These are phyloP conservation scores for Jacana jacana DNA, from an alignment of 2,113 vertebrate genomes.

Conservation along the genomic window DNA sequence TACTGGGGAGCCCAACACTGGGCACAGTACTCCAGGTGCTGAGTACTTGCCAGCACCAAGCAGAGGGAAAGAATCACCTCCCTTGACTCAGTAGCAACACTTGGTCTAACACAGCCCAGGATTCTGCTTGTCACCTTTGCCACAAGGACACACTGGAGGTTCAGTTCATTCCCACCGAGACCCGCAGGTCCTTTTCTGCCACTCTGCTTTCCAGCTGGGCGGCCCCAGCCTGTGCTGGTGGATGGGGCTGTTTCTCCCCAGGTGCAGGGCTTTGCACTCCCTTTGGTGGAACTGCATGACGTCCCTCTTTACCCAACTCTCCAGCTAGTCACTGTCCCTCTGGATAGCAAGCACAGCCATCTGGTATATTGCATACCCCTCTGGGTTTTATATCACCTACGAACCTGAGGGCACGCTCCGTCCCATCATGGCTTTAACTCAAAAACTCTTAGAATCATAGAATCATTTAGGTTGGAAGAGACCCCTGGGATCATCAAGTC, in stretches of 20 bases:
- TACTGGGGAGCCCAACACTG: background rate
- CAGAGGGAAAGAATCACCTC: background rate
- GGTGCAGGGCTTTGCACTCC: background rate
- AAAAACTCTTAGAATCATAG: no score
- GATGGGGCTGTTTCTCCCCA: background rate
- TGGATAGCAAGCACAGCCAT: background rate
- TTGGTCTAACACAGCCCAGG: background rate
- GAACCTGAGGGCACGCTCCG: background rate
- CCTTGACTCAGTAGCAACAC: no score
- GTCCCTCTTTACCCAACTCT: background rate
- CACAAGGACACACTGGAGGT: accelerated
- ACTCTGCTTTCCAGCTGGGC: accelerated
- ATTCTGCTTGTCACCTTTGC: background rate
- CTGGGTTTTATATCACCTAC: background rate
- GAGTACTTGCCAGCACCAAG: background rate
- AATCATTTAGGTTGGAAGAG: no score
- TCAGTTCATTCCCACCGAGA: background rate
- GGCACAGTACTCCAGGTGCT: background rate
- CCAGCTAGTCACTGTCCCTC: accelerated
- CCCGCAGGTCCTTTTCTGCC: background rate
- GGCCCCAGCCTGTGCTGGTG: background rate
- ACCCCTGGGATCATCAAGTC: no score
- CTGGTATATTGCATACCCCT: background rate
- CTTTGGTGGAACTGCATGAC: background rate
- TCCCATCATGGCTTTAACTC: no score